A percentile compares a stretch with the other conserved stretches of the same genome.
These are phyloP conservation scores for Diplazon laetatorius DNA, from an alignment of 2,888 invertebrate genomes.

Conservation along the genomic window DNA sequence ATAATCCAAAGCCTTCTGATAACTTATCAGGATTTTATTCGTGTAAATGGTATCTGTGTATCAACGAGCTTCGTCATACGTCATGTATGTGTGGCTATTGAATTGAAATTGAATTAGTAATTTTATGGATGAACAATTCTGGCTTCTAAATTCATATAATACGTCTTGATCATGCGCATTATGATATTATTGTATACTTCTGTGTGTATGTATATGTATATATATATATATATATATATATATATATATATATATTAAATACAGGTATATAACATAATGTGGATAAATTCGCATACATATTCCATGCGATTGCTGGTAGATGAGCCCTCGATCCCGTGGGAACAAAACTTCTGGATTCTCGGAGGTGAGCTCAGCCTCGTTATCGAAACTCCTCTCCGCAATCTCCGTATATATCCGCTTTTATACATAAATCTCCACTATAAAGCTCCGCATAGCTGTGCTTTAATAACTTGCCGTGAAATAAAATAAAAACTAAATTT, in stretches of 20 bases:
- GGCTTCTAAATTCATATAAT: no score
- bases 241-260: constrained; percentile 49
- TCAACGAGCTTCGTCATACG: no score
- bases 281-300: constrained; percentile 56
- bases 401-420: constrained; percentile 47
- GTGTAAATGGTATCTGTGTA: no score
- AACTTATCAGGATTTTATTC: no score
- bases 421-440: constrained; percentile 7
- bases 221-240: constrained; percentile 1
- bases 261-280: no score
- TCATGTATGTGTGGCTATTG: no score
- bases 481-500: not conserved
- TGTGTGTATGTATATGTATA: constrained; percentile 18
- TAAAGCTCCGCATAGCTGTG: not conserved
- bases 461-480: not conserved
- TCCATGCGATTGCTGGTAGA: constrained; percentile 16
- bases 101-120: no score
- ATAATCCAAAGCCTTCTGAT: no score
- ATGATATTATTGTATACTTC: constrained; percentile 1
- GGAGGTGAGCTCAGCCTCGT: constrained; percentile 5
- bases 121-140: no score
- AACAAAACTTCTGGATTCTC: constrained; percentile 34
- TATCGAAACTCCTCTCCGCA: constrained; percentile 17
- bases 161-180: no score
- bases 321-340: constrained; percentile 30